Evolutionary conservation across 2,113 vertebrate genomes (phyloP).

Genomic region (Eulacestoma nigropectus): DNA sequence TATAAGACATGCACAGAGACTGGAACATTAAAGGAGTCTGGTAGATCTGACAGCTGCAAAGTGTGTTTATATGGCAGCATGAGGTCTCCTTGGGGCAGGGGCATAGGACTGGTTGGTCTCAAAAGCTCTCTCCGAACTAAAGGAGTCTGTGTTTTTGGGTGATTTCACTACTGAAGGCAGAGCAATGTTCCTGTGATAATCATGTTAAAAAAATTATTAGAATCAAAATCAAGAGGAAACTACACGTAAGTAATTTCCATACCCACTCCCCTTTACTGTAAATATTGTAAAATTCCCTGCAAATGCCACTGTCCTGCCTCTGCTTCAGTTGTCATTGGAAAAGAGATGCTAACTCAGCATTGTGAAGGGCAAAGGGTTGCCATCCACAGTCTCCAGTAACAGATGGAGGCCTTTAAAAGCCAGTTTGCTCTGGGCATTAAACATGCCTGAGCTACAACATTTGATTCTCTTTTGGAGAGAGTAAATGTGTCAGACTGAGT

Average conservation of each 20-base stretch:
- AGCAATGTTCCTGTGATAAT: neutral
- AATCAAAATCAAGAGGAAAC: neutral
- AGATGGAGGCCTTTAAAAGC: constrained; percentile 51
- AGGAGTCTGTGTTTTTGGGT: neutral
- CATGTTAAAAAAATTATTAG: neutral
- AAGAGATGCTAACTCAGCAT: neutral
- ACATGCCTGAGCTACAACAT: neutral
- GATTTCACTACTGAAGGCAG: neutral
- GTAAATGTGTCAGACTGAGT: neutral
- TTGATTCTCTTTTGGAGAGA: constrained; percentile 6
- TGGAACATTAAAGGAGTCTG: neutral
- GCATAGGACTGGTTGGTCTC: neutral
- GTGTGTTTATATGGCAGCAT: neutral
- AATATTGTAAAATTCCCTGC: neutral
- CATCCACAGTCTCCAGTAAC: neutral
- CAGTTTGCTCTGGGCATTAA: constrained; percentile 9
- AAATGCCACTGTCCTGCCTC: neutral
- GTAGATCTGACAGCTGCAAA: neutral
- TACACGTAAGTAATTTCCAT: neutral
- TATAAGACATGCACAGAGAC: neutral
- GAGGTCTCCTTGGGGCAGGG: neutral
- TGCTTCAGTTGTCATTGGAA: neutral
- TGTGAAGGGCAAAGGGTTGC: constrained; percentile 12
- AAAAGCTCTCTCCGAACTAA: neutral
- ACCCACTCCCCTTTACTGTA: neutral